These are phyloP conservation scores for Argynnis bischoffii DNA, from an alignment of 2,888 invertebrate genomes.

Conservation along the genomic window DNA sequence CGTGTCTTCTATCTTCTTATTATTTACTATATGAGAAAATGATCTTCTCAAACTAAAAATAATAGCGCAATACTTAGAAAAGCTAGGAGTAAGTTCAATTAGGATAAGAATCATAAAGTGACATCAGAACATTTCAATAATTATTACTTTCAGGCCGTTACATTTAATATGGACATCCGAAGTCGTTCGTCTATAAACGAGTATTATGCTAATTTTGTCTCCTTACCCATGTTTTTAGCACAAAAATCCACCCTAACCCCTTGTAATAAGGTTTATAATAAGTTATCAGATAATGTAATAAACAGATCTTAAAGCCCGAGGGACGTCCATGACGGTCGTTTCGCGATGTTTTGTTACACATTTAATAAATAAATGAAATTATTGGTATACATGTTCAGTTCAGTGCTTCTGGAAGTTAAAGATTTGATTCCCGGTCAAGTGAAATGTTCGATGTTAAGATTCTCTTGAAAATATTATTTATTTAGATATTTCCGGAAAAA, in stretches of 20 bases:
- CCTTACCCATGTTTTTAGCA: conserved; percentile 3
- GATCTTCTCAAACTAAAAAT: too few species aligned
- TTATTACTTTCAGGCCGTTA: conserved; percentile 39
- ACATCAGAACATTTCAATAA: conserved; percentile 36
- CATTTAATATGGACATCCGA: conserved; percentile 35
- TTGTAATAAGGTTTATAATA: neutral
- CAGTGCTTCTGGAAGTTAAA: too few species aligned
- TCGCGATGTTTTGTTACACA: conserved; percentile 32
- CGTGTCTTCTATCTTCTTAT: too few species aligned
- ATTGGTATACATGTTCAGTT: conserved; percentile 5
- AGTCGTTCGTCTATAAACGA: conserved; percentile 38
- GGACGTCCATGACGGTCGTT: conserved; percentile 27
- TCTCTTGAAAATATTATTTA: too few species aligned
- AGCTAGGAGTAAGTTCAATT: conserved; percentile 3
- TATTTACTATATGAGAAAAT: too few species aligned
- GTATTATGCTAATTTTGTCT: conserved; percentile 40
- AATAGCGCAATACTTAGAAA: too few species aligned
- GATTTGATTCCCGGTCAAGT: too few species aligned
- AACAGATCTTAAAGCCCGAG: conserved; percentile 29
- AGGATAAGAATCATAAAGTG: conserved; percentile 14
- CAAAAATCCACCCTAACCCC: neutral
- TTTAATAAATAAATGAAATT: conserved; percentile 29
- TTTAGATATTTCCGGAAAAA: too few species aligned
- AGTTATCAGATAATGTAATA: neutral
- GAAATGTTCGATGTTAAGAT: too few species aligned